These are phyloP conservation scores for Amblyraja radiata DNA, from an alignment of 2,797 vertebrate genomes.

Conservation along the genomic window DNA sequence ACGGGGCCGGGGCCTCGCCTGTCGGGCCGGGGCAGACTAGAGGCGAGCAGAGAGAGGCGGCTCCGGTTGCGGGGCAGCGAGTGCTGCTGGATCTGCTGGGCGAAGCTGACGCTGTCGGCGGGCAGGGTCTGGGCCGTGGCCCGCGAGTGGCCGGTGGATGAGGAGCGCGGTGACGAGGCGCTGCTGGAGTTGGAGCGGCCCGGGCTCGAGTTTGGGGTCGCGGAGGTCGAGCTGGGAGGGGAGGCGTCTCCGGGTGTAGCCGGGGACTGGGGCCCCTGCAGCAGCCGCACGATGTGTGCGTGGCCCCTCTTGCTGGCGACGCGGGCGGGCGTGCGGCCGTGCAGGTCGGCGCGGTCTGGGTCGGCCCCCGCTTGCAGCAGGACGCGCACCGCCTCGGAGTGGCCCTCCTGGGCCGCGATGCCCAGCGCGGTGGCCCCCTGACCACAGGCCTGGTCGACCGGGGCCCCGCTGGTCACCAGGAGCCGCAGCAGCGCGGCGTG, in stretches of 20 bases:
- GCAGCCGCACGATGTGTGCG: slow-evolving; percentile 56
- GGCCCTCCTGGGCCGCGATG: slow-evolving; percentile 68
- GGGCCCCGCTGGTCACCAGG: slow-evolving; percentile 53
- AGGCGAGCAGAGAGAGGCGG: slow-evolving; percentile 59
- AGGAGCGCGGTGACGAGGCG: slow-evolving; percentile 48
- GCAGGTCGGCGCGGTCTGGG: slow-evolving; percentile 61
- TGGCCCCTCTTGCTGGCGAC: slow-evolving; percentile 64
- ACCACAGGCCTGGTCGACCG: slow-evolving; percentile 59
- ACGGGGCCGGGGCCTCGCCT: slow-evolving; percentile 37
- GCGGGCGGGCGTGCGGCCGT: slow-evolving; percentile 62
- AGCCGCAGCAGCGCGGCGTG: slow-evolving; percentile 51
- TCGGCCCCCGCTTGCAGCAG: slow-evolving; percentile 64
- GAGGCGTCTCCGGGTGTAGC: no score
- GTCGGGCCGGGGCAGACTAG: slow-evolving; percentile 2
- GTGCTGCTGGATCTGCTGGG: slow-evolving; percentile 69
- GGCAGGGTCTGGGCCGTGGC: slow-evolving; percentile 66
- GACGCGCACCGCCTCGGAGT: slow-evolving; percentile 57
- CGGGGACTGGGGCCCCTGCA: slow-evolving; percentile 47
- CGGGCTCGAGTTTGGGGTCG: slow-evolving; percentile 61
- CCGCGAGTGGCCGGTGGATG: slow-evolving; percentile 63
- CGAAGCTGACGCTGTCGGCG: slow-evolving; percentile 65
- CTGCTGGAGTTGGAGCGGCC: slow-evolving; percentile 53
- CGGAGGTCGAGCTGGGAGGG: slow-evolving; percentile 52
- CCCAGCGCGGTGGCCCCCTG: slow-evolving; percentile 69
- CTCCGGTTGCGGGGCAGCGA: slow-evolving; percentile 66